A percentile compares a stretch with the other conserved stretches of the same genome.
These are phyloP conservation scores for Drosophila aldrichi DNA, from an alignment of 2,888 invertebrate species.

Conservation along the genomic window DNA sequence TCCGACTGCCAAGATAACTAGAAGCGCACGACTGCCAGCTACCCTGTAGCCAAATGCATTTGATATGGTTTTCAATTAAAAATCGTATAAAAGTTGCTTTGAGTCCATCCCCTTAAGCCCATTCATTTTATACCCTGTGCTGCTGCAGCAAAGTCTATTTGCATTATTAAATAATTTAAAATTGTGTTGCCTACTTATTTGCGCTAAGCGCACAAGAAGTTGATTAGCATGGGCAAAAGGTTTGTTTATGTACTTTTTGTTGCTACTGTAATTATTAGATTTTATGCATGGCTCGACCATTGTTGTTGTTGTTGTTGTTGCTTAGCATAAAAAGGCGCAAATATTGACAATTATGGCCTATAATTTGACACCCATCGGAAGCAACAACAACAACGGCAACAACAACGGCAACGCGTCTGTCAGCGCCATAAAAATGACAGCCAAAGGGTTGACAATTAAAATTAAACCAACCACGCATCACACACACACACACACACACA, in stretches of 20 bases:
- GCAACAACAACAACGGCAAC: slow-evolving; percentile 39
- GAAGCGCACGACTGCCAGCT: slow-evolving; percentile 24
- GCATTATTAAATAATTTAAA: slow-evolving; percentile 22
- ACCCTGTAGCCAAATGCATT: slow-evolving; percentile 22
- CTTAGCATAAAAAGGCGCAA: slow-evolving; percentile 57
- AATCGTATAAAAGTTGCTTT: not conserved
- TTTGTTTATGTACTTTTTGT: slow-evolving; percentile 36
- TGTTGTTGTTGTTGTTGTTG: slow-evolving; percentile 5
- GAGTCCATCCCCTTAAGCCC: not conserved
- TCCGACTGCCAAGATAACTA: slow-evolving; percentile 25
- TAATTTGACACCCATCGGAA: slow-evolving; percentile 77
- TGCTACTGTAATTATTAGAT: slow-evolving; percentile 74
- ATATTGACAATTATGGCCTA: slow-evolving; percentile 82
- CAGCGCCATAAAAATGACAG: slow-evolving; percentile 59
- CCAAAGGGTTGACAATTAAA: slow-evolving; percentile 78
- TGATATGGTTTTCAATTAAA: slow-evolving; percentile 19
- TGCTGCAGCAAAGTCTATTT: slow-evolving; percentile 18
- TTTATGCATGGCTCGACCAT: slow-evolving; percentile 59
- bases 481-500: slow-evolving; percentile 30
- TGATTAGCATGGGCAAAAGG: slow-evolving; percentile 77
- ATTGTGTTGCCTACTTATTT: slow-evolving; percentile 54
- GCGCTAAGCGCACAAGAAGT: slow-evolving; percentile 56
- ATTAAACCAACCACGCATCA: slow-evolving; percentile 59
- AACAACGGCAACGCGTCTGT: slow-evolving; percentile 35
- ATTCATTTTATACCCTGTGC: not conserved